phyloP scores from a whole-genome alignment of 2,113 vertebrate genomes.

The Python bivittatus region DNA sequence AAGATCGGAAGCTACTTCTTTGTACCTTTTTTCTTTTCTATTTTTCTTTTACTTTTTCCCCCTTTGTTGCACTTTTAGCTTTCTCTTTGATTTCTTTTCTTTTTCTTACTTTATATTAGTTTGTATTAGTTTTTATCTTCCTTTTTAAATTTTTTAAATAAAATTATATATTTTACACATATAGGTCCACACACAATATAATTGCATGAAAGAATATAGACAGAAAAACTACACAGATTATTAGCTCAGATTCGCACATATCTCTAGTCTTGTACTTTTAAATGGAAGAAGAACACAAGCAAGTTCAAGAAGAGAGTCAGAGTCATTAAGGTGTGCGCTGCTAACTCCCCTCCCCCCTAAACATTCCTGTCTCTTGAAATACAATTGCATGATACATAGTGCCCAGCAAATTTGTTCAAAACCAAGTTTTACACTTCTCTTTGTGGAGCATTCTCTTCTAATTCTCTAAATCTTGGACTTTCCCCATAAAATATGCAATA shows the following conservation, averaged over 20 bases:
- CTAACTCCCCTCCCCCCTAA: not conserved
- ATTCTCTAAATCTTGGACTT: not conserved
- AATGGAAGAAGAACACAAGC: not conserved
- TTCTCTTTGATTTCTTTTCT: too few species aligned
- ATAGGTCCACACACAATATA: not conserved
- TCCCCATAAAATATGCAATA: not conserved
- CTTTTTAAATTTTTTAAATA: too few species aligned
- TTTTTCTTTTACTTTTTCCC: not conserved
- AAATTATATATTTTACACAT: not conserved
- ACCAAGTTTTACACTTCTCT: not conserved
- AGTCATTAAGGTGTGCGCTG: not conserved
- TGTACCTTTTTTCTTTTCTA: not conserved
- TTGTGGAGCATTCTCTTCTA: not conserved
- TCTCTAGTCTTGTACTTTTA: slow-evolving; percentile 5
- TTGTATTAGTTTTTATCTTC: too few species aligned
- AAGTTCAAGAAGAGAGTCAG: not conserved
- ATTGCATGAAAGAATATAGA: not conserved
- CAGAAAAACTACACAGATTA: not conserved
- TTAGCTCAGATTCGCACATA: not conserved
- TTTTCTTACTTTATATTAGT: too few species aligned
- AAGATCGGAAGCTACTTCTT: too few species aligned
- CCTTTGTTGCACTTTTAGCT: not conserved
- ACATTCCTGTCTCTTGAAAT: not conserved
- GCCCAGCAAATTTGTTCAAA: not conserved
- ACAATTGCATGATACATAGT: not conserved